Evolutionary conservation across 2,797 vertebrate species (phyloP), one percentile per base, ranked within the genome.

Genomic region (Cirrhinus mrigala): DNA sequence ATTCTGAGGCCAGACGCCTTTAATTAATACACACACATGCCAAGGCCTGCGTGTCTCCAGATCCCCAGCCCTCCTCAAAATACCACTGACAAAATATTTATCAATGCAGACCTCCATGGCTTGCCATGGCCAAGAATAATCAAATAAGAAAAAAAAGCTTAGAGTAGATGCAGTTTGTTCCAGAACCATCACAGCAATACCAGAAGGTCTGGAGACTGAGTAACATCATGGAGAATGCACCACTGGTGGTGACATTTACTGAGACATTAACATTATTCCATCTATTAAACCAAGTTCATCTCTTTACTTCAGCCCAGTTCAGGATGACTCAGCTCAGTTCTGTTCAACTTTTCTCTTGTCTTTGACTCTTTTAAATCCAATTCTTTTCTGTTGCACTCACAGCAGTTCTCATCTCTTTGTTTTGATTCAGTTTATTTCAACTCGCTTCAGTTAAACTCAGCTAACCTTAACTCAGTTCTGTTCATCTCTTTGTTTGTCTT

Each of bases 11-110:
- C 79, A 81, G 79, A 27, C 37, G 24, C 46, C 44, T 74, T 85
- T 74, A 85, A 80, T 85, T 62, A 85, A 54, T 22, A 54, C 27
- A 80, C 27, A 75, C 81, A 66, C 58, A 37, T n/a, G 56, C 27
- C 73, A 66, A 68, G 22, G 48, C 74, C 40, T 20, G 33, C 3
- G 12, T n/a, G 78, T 79, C 46, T 85, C 69, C 12, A 52, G 56
- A 80, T 74, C 69, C 69, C 77, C n/a, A 62, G 78, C n/a, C 76
- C 56, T 62, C 27, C 15, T 74, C 68, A 40, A 64, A 74, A 44
- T 20, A 85, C 29, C 60, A 52, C 56, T 75, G 58, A 70, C 22
- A 62, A 64, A 46, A 68, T 73, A 80, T 81, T 56, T 66, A 66
- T 81, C 70, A 81, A 22, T 71, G 22, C 29, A 64, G 27, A 75